Evolutionary conservation across 2,888 invertebrate genomes (phyloP).

Genomic region (Harpagoxenus sublaevis): DNA sequence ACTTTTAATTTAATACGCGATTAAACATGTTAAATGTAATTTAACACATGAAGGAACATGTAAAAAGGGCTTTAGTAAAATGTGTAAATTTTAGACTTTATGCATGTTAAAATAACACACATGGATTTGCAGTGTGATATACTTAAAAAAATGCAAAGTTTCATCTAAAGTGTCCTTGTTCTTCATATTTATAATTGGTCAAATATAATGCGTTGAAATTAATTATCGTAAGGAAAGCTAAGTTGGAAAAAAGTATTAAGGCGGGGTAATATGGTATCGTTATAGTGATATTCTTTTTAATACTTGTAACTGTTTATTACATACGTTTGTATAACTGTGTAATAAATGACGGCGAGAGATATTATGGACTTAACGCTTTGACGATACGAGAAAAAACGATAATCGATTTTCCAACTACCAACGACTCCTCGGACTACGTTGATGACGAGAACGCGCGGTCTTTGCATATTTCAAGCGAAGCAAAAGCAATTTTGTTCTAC

Average conservation of each 20-base stretch:
- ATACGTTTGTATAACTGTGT: neutral
- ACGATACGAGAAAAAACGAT: constrained; percentile 11
- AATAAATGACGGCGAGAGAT: constrained; percentile 17
- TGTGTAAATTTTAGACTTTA: no score
- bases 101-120: no score
- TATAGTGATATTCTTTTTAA: neutral
- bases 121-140: neutral
- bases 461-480: neutral
- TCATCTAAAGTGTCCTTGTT: neutral
- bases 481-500: neutral
- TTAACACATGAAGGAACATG: no score
- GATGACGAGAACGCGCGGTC: neutral
- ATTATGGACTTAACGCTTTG: constrained; percentile 1
- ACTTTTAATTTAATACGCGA: no score
- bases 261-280: neutral
- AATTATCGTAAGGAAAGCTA: neutral
- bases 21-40: no score
- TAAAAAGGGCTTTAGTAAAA: no score
- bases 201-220: neutral
- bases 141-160: neutral
- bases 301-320: neutral
- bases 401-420: constrained; percentile 8
- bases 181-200: neutral
- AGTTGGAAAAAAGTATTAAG: neutral
- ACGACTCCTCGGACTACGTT: neutral